phyloP scores from a whole-genome alignment of 2,888 invertebrate genomes.

The Eupsilia transversa region DNA sequence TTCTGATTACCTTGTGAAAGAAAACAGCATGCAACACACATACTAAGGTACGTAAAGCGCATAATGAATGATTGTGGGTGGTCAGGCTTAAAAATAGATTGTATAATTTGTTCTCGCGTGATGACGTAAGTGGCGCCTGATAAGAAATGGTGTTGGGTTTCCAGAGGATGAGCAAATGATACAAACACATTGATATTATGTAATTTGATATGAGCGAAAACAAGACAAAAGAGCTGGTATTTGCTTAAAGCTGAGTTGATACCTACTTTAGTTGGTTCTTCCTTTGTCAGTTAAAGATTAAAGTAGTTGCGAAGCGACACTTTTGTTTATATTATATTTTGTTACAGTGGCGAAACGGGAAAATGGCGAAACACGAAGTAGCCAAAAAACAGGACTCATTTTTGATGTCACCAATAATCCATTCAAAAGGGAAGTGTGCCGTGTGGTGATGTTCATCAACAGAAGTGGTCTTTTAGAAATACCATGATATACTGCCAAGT shows the following conservation, averaged over 20 bases:
- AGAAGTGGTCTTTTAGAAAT: not conserved
- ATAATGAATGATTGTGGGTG: conserved; percentile 11
- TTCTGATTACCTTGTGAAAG: conserved; percentile 21
- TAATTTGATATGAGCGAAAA: not conserved
- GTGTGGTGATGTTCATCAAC: not conserved
- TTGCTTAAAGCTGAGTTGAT: not conserved
- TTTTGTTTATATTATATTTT: not conserved
- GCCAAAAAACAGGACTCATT: not conserved
- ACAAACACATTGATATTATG: not conserved
- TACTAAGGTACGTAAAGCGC: not conserved
- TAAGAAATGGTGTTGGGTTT: not conserved
- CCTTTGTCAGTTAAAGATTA: not conserved
- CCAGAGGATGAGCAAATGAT: not conserved
- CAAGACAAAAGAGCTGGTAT: not conserved
- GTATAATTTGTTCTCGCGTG: not conserved
- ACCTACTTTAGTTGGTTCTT: too few species aligned
- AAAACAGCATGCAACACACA: not conserved
- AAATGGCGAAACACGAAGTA: too few species aligned
- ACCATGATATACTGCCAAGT: not conserved
- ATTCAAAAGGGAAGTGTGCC: not conserved
- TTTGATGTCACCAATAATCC: not conserved
- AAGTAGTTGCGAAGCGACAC: not conserved
- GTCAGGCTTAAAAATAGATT: conserved; percentile 13
- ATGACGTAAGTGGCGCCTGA: conserved; percentile 5
- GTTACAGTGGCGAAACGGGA: not conserved